These are phyloP conservation scores for Cervus canadensis DNA, from an alignment of 2,113 vertebrate genomes.

Conservation along the genomic window DNA sequence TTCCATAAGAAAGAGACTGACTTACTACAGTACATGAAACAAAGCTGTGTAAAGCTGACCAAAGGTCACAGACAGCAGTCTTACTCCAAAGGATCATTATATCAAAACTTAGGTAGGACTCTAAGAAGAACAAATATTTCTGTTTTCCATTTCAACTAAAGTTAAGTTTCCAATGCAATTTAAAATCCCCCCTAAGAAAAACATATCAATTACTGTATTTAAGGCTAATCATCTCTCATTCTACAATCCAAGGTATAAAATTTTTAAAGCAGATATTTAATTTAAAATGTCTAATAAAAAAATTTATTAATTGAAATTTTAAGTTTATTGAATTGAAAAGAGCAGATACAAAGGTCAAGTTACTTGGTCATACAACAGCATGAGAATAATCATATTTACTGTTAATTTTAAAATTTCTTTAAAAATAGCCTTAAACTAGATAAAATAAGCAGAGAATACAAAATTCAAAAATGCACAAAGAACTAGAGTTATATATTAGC, in stretches of 20 bases:
- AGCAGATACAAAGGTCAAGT: background rate
- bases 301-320: background rate
- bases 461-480: background rate
- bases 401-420: background rate
- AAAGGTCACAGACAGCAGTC: background rate
- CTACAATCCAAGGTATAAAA: background rate
- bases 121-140: background rate
- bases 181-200: conserved; percentile 22
- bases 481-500: background rate
- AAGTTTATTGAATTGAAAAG: background rate
- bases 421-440: background rate
- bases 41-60: background rate
- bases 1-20: background rate
- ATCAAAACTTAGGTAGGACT: background rate
- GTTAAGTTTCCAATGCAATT: background rate
- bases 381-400: background rate
- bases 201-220: background rate
- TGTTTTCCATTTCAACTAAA: background rate
- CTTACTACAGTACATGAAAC: background rate
- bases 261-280: background rate
- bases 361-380: background rate
- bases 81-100: background rate
- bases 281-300: background rate
- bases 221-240: background rate
- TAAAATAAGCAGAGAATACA: background rate